Percentiles rank a stretch among this genome's conserved stretches.
Conservation (phyloP, 2,888 invertebrate genomes). For the Dolomedes plantarius region DNA sequence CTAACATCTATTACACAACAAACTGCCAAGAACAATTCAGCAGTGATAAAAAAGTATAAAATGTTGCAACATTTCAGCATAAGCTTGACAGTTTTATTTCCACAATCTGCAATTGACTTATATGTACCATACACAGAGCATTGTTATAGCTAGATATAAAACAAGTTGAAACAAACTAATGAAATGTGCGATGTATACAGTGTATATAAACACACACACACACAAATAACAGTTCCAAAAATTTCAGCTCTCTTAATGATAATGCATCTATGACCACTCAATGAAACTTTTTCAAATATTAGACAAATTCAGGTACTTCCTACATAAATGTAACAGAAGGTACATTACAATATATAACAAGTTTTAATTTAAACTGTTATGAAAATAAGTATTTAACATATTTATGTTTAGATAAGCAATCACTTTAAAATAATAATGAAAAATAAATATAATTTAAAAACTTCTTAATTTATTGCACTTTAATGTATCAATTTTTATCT, state of each 20-base stretch:
- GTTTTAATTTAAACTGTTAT: too few relatives aligned
- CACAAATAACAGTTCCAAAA: neutral
- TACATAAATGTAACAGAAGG: neutral
- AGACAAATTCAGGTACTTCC: neutral
- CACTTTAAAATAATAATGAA: too few relatives aligned
- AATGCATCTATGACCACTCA: neutral
- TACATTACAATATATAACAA: neutral
- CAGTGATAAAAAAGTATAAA: constrained; percentile 16
- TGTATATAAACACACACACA: constrained; percentile 2
- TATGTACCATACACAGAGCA: neutral
- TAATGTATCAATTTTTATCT: too few relatives aligned
- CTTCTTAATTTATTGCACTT: too few relatives aligned
- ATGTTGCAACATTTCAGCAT: constrained; percentile 7
- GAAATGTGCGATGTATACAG: constrained; percentile 7
- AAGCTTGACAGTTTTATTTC: neutral
- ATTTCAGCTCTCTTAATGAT: neutral
- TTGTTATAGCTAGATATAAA: neutral
- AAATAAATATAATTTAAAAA: too few relatives aligned
- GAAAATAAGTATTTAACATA: too few relatives aligned
- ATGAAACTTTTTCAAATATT: neutral
- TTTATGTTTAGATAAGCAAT: too few relatives aligned
- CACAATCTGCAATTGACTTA: neutral
- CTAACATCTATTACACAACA: constrained; percentile 7
- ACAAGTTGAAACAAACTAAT: neutral
- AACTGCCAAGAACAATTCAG: neutral